These are phyloP conservation scores for Larimichthys crocea DNA, from an alignment of 2,113 vertebrate genomes.

Conservation along the genomic window DNA sequence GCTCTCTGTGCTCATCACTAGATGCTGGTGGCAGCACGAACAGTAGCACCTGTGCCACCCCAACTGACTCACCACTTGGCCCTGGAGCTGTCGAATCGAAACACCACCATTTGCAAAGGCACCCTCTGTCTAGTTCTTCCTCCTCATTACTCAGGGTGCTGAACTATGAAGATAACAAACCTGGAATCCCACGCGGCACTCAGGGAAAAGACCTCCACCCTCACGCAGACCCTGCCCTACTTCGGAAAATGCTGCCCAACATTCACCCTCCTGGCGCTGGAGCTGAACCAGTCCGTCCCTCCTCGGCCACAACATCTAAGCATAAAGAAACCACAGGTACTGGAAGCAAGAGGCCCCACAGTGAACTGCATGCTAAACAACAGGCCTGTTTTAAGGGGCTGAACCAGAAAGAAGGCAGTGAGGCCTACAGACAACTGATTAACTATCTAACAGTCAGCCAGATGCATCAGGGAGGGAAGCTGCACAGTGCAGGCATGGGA, in stretches of 20 bases:
- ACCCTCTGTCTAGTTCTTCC: conserved; percentile 88
- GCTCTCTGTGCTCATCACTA: conserved; percentile 93
- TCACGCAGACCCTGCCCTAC: conserved; percentile 89
- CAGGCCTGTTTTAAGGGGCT: conserved; percentile 74
- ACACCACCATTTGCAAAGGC: conserved; percentile 82
- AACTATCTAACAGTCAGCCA: conserved; percentile 85
- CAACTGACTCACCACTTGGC: conserved; percentile 90
- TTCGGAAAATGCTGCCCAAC: conserved; percentile 90
- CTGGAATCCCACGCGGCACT: conserved; percentile 75
- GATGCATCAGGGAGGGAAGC: conserved; percentile 83
- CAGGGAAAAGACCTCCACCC: conserved; percentile 90
- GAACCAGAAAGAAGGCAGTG: conserved; percentile 80
- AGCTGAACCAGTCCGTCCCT: conserved; percentile 88
- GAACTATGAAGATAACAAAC: conserved; percentile 87
- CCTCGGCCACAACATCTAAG: conserved; percentile 88
- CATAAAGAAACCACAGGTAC: conserved; percentile 96
- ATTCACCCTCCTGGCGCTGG: conserved; percentile 87
- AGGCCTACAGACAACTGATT: conserved; percentile 82
- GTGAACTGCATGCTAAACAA: conserved; percentile 80
- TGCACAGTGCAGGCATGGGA: conserved; percentile 79
- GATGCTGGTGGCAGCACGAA: conserved; percentile 93
- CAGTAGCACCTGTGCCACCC: conserved; percentile 90
- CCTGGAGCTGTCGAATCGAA: conserved; percentile 54
- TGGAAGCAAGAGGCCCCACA: conserved; percentile 80
- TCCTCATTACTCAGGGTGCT: conserved; percentile 84